Conservation (phyloP, 1,140 invertebrate species). For the Drosophila suzukii region DNA sequence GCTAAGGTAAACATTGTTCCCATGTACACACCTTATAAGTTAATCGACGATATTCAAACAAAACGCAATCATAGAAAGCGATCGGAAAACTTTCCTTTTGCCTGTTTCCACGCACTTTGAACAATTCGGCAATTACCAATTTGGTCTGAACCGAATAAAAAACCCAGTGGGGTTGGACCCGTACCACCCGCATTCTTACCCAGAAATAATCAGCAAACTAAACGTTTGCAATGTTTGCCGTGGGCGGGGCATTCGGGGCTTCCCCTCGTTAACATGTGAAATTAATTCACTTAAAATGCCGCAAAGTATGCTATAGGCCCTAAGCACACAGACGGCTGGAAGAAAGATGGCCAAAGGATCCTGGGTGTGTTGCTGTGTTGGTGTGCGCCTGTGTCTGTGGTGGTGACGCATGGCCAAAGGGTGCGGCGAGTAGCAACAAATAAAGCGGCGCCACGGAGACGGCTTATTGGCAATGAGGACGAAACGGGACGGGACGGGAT, state of each 20-base stretch:
- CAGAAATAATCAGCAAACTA: conserved; percentile 60
- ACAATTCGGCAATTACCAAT: conserved; percentile 29
- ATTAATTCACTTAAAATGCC: conserved; percentile 79
- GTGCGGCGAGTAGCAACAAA: conserved; percentile 53
- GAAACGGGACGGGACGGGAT: conserved; percentile 1
- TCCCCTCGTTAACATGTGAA: conserved; percentile 47
- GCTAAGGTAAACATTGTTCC: not conserved
- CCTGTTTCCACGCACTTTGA: not conserved
- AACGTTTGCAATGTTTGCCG: conserved; percentile 44
- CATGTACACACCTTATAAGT: not conserved
- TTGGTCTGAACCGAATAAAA: conserved; percentile 13
- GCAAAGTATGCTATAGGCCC: conserved; percentile 71
- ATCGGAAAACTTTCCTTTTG: not conserved
- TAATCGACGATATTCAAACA: not conserved
- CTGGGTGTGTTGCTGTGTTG: not conserved
- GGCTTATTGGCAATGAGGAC: conserved; percentile 22
- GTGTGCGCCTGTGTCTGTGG: conserved; percentile 9
- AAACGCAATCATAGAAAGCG: not conserved
- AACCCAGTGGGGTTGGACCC: not conserved
- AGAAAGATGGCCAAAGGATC: conserved; percentile 16
- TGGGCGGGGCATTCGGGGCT: conserved; percentile 5
- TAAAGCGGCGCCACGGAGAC: conserved; percentile 42
- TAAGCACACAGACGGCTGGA: conserved; percentile 9
- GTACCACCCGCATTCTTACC: conserved; percentile 5
- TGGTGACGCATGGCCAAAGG: conserved; percentile 69